Base-by-base conservation (phyloP, 2,113 vertebrate species). In the Ictidomys tridecemlineatus region DNA sequence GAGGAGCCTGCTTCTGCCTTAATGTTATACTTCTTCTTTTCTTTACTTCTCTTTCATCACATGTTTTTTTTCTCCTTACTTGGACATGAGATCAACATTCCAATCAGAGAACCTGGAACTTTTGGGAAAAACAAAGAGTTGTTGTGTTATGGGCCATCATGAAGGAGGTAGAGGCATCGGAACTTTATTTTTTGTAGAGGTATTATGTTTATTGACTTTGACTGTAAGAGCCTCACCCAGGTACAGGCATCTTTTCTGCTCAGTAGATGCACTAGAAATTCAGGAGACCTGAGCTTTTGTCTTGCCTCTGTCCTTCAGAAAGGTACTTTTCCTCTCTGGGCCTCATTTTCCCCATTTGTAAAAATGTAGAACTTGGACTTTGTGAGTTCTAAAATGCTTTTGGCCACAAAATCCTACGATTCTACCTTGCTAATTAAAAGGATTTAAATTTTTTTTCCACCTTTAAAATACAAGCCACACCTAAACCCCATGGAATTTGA, bases 401-500 rank as follows among this genome's bases (percentile, higher is more conserved):
- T 30, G 22, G 1, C 28, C 89, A 24, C 65, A 89, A 85, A 85
- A 90, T 85, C 17, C n/a, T 85, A 7, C 72, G 56, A 53, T 67
- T 87, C n/a, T 79, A 80, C 30, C n/a, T 58, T 88, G 72, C 80
- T 80, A 89, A 79, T 83, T 90, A 85, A 51, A 28, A 91, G 83
- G 61, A 53, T 53, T 85, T 72, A 61, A 85, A 58, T 14, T 8
- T 20, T 42, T 34, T 92, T 92, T 58, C 69, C 56, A 63, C 61
- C 73, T 78, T 45, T 93, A 80, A 82, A 88, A n/a, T 94, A 80
- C 95, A 96, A 85, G 48, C 51, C 24, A 58, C 48, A 78, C 78
- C 72, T 87, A 85, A 72, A 9, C 42, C 37, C 63, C 28, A 20
- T 76, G 85, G 79, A 93, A 85, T 91, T 74, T 51, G 39, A 80